phyloP scores from a whole-genome alignment of 2,797 vertebrate species.

The Brachyalestes nurse region DNA sequence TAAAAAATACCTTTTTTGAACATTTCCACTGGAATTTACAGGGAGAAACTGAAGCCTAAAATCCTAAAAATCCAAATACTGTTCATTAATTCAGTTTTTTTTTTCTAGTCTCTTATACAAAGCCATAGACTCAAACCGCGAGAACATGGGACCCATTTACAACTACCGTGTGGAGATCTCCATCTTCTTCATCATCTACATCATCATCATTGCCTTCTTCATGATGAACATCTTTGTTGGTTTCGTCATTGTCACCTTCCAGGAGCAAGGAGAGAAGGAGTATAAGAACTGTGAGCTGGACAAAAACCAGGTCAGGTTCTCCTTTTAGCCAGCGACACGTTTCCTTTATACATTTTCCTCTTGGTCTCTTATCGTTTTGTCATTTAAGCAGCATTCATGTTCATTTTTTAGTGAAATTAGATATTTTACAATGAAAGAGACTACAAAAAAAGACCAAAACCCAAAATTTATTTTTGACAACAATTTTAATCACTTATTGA shows the following conservation, averaged over 20 bases:
- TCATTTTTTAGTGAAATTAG: too few species aligned
- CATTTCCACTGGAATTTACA: too few species aligned
- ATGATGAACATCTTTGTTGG: slow-evolving; percentile 99
- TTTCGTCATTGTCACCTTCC: slow-evolving; percentile 98
- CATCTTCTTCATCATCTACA: slow-evolving; percentile 99
- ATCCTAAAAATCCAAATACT: neutral
- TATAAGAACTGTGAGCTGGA: slow-evolving; percentile 99
- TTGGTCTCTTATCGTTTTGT: too few species aligned
- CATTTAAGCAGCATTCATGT: too few species aligned
- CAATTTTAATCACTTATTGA: too few species aligned
- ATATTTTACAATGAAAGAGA: too few species aligned
- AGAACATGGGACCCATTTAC: slow-evolving; percentile 95
- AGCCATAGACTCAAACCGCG: slow-evolving; percentile 94
- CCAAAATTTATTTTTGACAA: too few species aligned
- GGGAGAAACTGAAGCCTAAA: too few species aligned
- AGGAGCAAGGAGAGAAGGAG: slow-evolving; percentile 98
- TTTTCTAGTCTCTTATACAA: slow-evolving; percentile 86
- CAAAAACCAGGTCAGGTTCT: slow-evolving; percentile 92
- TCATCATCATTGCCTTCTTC: slow-evolving; percentile 99
- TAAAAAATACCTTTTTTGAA: too few species aligned
- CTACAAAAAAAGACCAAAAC: too few species aligned
- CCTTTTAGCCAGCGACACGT: neutral
- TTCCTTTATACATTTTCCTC: neutral
- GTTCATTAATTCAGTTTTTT: neutral
- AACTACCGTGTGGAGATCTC: slow-evolving; percentile 98